phyloP scores from a whole-genome alignment of 2,888 invertebrate species.

The Drosophila villosipedis region DNA sequence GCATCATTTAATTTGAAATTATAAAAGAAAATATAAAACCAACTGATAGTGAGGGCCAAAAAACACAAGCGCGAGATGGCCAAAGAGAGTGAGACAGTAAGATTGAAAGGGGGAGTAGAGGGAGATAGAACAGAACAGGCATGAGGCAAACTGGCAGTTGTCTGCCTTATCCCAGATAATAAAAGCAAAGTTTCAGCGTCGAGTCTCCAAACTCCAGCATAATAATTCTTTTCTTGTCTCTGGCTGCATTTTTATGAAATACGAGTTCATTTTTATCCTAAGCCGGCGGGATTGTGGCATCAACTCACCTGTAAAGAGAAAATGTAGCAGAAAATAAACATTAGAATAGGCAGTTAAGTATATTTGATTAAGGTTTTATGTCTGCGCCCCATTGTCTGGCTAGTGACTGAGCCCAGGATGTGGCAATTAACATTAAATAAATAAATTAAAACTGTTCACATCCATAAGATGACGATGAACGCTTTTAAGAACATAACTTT shows the following conservation, averaged over 20 bases:
- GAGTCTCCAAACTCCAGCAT: conserved; percentile 29
- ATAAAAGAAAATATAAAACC: conserved; percentile 60
- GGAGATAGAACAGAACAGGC: neutral
- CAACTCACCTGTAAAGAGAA: conserved; percentile 76
- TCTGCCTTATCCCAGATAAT: conserved; percentile 69
- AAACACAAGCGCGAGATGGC: conserved; percentile 67
- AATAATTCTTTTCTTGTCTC: conserved; percentile 35
- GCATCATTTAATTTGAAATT: conserved; percentile 80
- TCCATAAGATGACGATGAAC: conserved; percentile 17
- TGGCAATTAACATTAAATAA: conserved; percentile 62
- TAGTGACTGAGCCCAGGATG: conserved; percentile 28
- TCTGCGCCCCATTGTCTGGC: conserved; percentile 60
- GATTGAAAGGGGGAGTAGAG: neutral
- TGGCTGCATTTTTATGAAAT: conserved; percentile 64
- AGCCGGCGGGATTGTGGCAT: conserved; percentile 34
- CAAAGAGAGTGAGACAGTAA: neutral
- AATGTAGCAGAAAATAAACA: conserved; percentile 68
- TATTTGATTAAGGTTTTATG: conserved; percentile 73
- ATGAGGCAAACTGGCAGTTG: conserved; percentile 38
- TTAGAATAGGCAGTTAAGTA: conserved; percentile 67
- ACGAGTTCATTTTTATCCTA: conserved; percentile 38
- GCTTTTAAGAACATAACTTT: conserved; percentile 5
- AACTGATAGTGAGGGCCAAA: conserved; percentile 30
- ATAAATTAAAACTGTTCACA: conserved; percentile 58
- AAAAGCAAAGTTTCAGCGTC: conserved; percentile 66